Evolutionary conservation across 2,888 invertebrate genomes (phyloP).

Genomic region (Crossocerus cetratus): DNA sequence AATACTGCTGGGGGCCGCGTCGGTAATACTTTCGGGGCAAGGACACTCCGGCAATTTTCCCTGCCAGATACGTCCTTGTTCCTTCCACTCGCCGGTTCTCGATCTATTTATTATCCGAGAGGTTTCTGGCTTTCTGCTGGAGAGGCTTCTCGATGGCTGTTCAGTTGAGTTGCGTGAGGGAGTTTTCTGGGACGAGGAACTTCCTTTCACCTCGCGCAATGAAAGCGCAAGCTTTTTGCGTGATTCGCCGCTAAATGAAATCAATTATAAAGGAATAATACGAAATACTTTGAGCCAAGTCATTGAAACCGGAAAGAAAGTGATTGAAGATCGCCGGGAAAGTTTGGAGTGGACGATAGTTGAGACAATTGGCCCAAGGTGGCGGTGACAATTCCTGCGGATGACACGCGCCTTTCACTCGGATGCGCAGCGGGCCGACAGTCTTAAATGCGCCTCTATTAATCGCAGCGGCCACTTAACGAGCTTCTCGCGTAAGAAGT

Average conservation of each 20-base stretch:
- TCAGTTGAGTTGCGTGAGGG: no score
- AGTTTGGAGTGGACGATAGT: background rate
- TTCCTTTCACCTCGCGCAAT: no score
- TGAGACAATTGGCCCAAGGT: background rate
- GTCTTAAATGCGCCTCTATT: conserved; percentile 60
- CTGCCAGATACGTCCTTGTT: no score
- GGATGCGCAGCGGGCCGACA: conserved; percentile 22
- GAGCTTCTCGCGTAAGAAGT: conserved; percentile 59
- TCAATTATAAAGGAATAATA: no score
- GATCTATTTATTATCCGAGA: conserved; percentile 14
- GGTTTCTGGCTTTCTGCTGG: no score
- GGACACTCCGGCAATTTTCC: conserved; percentile 14
- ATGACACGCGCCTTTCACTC: conserved; percentile 5
- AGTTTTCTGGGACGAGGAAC: no score
- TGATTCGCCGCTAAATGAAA: no score
- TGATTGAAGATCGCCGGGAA: no score
- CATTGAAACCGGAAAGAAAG: no score
- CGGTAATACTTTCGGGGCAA: conserved; percentile 27
- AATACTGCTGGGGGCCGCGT: background rate
- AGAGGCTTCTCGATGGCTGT: no score
- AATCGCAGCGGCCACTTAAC: conserved; percentile 58
- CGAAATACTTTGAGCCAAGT: no score
- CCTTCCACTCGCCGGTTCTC: conserved; percentile 17
- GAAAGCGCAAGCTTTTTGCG: no score
- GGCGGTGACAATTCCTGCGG: conserved; percentile 6